A percentile compares a stretch with the other conserved stretches of the same genome.
Conservation (phyloP, 1,140 invertebrate genomes). For the Drosophila eugracilis region DNA sequence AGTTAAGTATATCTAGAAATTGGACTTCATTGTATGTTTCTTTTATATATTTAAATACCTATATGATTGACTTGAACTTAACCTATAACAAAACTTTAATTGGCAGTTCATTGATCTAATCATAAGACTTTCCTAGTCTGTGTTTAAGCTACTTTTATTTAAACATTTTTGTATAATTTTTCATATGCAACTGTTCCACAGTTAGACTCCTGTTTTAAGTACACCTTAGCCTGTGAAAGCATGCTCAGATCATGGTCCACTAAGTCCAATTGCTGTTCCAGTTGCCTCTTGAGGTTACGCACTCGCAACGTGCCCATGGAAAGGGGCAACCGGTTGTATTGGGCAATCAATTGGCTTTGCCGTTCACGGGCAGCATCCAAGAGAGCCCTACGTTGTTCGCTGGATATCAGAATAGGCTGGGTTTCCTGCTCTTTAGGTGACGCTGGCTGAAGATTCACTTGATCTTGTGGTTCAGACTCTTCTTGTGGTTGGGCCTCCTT, state of each 20-base stretch:
- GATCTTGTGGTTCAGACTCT: neutral
- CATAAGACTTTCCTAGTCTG: too few species aligned
- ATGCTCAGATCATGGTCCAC: slow-evolving; percentile 49
- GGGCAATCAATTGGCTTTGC: slow-evolving; percentile 38
- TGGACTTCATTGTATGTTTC: too few species aligned
- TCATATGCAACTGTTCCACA: neutral
- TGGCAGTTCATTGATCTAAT: too few species aligned
- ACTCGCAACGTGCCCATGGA: slow-evolving; percentile 63
- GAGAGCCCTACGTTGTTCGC: slow-evolving; percentile 25
- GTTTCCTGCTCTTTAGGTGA: neutral
- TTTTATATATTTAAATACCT: too few species aligned
- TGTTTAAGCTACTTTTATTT: neutral
- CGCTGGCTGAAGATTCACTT: neutral
- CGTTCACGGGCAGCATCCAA: slow-evolving; percentile 32
- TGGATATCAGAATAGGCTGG: slow-evolving; percentile 26
- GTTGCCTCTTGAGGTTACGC: slow-evolving; percentile 51
- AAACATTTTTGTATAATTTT: slow-evolving; percentile 8
- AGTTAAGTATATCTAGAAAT: neutral
- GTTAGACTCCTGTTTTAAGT: slow-evolving; percentile 9
- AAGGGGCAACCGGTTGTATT: slow-evolving; percentile 63
- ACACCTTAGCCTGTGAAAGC: slow-evolving; percentile 36
- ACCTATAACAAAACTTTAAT: too few species aligned
- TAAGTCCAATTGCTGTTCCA: slow-evolving; percentile 59
- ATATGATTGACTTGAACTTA: too few species aligned
- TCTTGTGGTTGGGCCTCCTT: neutral